phyloP scores from a whole-genome alignment of 2,797 vertebrate genomes.

The Triplophysa yarkandensis region DNA sequence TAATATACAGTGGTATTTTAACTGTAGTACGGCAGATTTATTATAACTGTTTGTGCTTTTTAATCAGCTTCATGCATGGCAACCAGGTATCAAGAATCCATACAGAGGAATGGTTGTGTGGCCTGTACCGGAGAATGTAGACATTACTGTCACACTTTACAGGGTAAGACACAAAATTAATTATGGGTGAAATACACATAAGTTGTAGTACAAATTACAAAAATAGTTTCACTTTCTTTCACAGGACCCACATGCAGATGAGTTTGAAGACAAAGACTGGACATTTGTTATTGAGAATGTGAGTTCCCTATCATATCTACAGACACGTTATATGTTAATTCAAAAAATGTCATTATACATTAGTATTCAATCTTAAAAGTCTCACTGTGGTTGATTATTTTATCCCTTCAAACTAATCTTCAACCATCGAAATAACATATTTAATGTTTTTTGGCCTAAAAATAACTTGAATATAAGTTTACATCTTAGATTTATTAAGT shows the following conservation, averaged over 20 bases:
- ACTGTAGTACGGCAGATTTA: neutral
- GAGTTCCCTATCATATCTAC: constrained; percentile 60
- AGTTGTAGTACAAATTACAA: neutral
- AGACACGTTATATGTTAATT: neutral
- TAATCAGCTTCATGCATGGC: constrained; percentile 87
- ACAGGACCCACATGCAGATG: constrained; percentile 84
- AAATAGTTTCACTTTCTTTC: neutral
- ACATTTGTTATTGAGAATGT: constrained; percentile 90
- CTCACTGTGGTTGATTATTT: no score
- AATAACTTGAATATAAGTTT: no score
- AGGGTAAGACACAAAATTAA: constrained; percentile 72
- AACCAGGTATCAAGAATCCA: constrained; percentile 91
- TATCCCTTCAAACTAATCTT: no score
- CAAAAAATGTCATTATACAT: neutral
- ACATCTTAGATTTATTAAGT: no score
- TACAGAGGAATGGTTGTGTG: constrained; percentile 88
- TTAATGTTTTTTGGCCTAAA: no score
- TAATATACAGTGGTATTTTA: neutral
- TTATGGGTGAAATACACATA: neutral
- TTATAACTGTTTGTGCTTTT: constrained; percentile 1
- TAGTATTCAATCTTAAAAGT: no score
- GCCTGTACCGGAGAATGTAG: constrained; percentile 91
- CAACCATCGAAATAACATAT: no score
- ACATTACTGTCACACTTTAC: constrained; percentile 90
- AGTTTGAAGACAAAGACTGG: constrained; percentile 93